These are phyloP conservation scores for Channallabes apus DNA, from an alignment of 2,797 vertebrate genomes.

Conservation along the genomic window DNA sequence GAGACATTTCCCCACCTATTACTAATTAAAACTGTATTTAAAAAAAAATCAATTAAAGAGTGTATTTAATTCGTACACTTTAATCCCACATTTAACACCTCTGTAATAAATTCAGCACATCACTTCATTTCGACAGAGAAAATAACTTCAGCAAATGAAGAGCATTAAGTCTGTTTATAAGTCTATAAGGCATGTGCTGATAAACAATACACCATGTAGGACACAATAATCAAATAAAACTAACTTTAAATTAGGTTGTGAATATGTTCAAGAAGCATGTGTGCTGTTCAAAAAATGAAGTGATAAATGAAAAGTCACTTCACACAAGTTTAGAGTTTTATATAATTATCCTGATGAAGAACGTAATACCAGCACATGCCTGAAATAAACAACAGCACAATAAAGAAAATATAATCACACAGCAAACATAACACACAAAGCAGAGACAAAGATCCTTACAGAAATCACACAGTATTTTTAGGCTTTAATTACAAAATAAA, in stretches of 20 bases:
- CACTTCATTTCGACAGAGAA: neutral
- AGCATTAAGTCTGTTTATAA: neutral
- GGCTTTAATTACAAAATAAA: neutral
- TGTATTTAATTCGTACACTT: neutral
- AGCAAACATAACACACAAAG: slow-evolving; percentile 23
- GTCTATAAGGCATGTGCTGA: neutral
- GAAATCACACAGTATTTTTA: slow-evolving; percentile 5
- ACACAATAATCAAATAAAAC: neutral
- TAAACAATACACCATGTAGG: neutral
- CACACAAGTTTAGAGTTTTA: neutral
- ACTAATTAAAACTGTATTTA: too few species aligned
- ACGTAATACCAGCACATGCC: neutral
- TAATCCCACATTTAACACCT: neutral
- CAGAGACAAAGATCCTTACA: neutral
- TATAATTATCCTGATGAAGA: neutral
- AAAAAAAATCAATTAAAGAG: neutral
- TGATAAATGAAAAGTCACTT: neutral
- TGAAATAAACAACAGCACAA: slow-evolving; percentile 34
- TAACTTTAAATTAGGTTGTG: neutral
- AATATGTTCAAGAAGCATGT: neutral
- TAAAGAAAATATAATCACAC: slow-evolving; percentile 48
- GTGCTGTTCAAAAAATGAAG: neutral
- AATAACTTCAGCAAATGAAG: neutral
- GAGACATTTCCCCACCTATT: too few species aligned
- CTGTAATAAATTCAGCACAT: neutral